A percentile compares a stretch with the other conserved stretches of the same genome.
These are phyloP conservation scores for Lepisosteus oculatus DNA, from an alignment of 2,113 vertebrate genomes.

Conservation along the genomic window DNA sequence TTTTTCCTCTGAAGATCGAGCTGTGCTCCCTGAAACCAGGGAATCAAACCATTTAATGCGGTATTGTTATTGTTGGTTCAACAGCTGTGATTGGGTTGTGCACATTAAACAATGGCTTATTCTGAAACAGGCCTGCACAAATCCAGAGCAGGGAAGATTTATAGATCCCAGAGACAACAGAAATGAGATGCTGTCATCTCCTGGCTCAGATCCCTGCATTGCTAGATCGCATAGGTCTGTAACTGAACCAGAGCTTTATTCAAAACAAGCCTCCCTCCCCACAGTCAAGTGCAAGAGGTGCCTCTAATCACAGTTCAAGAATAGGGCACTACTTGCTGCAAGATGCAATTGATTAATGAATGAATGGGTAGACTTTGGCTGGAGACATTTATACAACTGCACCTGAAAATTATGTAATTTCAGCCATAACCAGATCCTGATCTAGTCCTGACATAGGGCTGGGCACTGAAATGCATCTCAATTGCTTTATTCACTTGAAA, in stretches of 20 bases:
- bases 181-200: conserved; percentile 43
- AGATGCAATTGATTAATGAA: conserved; percentile 14
- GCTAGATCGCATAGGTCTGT: conserved; percentile 25
- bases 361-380: background rate
- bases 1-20: too few species aligned
- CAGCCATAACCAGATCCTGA: background rate
- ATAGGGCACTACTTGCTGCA: conserved; percentile 5
- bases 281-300: background rate
- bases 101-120: conserved; percentile 35
- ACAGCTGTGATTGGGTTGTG: conserved; percentile 33
- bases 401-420: background rate
- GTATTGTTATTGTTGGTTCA: conserved; percentile 16
- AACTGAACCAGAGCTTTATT: background rate
- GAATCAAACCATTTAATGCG: background rate
- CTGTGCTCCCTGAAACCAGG: too few species aligned
- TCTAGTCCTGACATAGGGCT: background rate
- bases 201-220: conserved; percentile 30
- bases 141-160: conserved; percentile 32
- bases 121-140: conserved; percentile 37
- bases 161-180: conserved; percentile 29
- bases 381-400: background rate
- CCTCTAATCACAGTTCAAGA: background rate
- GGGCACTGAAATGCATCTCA: background rate
- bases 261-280: background rate
- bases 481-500: conserved; percentile 6